phyloP scores from a whole-genome alignment of 35 echinoderm and acorn worm species.

The Amphiura filiformis region DNA sequence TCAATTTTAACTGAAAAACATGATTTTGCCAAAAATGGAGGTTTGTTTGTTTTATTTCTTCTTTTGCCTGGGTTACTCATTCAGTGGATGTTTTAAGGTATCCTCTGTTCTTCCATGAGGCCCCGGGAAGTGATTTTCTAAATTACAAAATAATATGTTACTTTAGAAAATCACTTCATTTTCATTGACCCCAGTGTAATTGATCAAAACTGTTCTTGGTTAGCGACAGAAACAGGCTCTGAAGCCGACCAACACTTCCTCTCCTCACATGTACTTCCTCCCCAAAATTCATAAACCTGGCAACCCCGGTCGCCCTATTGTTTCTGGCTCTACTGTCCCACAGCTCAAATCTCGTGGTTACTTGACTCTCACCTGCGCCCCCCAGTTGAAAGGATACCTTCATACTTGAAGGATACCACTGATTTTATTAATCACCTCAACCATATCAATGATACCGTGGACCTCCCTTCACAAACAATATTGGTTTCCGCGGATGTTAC shows the following conservation, averaged over 20 bases:
- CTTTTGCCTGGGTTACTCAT: no score
- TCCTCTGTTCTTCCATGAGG: no score
- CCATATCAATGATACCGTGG: neutral
- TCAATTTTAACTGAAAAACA: no score
- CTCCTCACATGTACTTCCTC: conserved; percentile 18
- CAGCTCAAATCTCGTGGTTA: neutral
- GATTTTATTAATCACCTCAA: conserved; percentile 16
- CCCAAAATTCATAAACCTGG: conserved; percentile 24
- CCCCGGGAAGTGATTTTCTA: no score
- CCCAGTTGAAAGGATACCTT: conserved; percentile 14
- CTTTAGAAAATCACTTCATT: no score
- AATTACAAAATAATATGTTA: no score
- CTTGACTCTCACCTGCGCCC: conserved; percentile 23
- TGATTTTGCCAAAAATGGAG: no score
- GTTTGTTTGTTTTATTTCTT: no score
- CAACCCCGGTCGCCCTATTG: conserved; percentile 14
- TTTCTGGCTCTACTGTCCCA: conserved; percentile 24
- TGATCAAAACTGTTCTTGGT: no score
- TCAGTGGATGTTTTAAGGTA: no score
- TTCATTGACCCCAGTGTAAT: no score
- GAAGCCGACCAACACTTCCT: neutral
- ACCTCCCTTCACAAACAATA: neutral
- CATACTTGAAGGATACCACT: conserved; percentile 32
- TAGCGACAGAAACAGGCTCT: no score
- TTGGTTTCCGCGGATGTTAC: conserved; percentile 24